A percentile compares a stretch with the other conserved stretches of the same genome.
These are phyloP conservation scores for Rhynchotus rufescens DNA, from an alignment of 2,797 vertebrate species.

Conservation along the genomic window DNA sequence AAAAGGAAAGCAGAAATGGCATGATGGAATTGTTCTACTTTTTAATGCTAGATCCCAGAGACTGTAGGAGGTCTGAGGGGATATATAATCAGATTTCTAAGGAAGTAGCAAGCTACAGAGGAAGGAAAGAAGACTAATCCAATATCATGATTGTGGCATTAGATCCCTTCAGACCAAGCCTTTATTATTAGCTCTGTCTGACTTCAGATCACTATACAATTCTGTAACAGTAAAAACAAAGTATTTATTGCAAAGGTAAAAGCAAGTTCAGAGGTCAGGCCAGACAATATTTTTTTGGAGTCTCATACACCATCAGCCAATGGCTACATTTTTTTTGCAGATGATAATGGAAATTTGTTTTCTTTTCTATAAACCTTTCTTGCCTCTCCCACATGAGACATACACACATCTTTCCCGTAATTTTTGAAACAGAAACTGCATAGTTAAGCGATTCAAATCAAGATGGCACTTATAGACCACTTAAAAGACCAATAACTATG, in stretches of 20 bases:
- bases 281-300: not conserved
- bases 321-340: not conserved
- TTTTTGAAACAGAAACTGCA: not conserved
- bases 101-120: not conserved
- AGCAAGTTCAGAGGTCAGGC: not conserved
- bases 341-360: not conserved
- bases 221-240: not conserved
- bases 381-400: not conserved
- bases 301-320: not conserved
- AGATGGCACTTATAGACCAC: not conserved
- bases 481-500: not conserved
- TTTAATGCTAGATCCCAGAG: not conserved
- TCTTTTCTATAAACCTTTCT: not conserved
- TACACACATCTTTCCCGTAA: not conserved
- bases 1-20: constrained; percentile 13
- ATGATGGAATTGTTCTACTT: not conserved
- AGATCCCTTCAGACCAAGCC: not conserved
- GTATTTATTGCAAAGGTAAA: not conserved
- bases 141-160: accelerated
- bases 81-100: not conserved
- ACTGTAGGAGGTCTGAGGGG: not conserved
- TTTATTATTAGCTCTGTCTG: not conserved
- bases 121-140: not conserved
- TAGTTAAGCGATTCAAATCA: not conserved
- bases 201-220: not conserved